Evolutionary conservation across 35 echinoderm and acorn worm species (phyloP), one percentile per base, ranked within the genome.

Genomic region (Heliocidaris erythrogramma): DNA sequence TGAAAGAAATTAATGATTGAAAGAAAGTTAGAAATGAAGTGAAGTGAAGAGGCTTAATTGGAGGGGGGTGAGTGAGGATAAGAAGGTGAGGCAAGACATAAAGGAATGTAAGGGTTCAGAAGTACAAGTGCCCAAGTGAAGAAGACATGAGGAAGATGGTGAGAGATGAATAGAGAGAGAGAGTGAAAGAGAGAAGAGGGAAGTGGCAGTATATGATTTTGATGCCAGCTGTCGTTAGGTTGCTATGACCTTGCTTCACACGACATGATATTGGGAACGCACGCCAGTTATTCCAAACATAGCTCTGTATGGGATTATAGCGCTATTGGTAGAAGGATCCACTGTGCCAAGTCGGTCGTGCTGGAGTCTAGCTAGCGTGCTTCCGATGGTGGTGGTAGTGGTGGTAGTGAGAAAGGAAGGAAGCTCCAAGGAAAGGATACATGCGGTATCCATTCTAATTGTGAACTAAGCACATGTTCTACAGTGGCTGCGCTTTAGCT

Each of bases 181-280:
- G 69, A 84, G 14, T 89, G 87, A 48, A 48, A 48, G 87, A 48
- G 47, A 29, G 47, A 48, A 47, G 87, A 89, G 87, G 87, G 87
- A 32, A 89, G 87, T 89, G 87, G 87, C 87, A 89, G 87, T 32
- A 31, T 16, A 78, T 78, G 65, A 89, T 89, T 89, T 89, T 32
- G 30, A n/a, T 48, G 32, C 87, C 87, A 89, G 87, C 87, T 89
- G 87, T 89, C 87, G 87, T 18, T 47, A 48, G 87, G 31, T 89
- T 47, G 87, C 47, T 27, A 7, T 48, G 47, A 48, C 87, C 87
- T 89, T 89, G 87, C 87, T 17, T 89, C 31, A 48, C 87, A 89
- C 87, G 47, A 32, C 47, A 24, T 89, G 87, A 89, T 89, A 89
- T 89, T 89, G 31, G 87, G 87, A 47, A 48, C 87, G 87, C 47